Base-by-base conservation (phyloP, 2,888 invertebrate species). In the Pachydiplax longipennis region DNA sequence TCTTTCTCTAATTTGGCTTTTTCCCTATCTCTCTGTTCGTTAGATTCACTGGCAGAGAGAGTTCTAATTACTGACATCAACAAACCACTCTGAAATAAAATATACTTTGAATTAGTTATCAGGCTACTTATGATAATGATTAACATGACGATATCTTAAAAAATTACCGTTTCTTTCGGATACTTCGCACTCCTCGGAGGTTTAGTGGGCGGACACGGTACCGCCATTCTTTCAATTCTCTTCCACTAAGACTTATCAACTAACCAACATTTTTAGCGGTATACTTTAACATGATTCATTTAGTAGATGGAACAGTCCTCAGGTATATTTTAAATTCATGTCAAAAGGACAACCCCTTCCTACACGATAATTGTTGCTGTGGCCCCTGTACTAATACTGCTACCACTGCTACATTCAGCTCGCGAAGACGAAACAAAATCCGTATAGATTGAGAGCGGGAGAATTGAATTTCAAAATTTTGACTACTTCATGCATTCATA, bases 41-140 rank as follows among this genome's bases (percentile, higher is more conserved):
- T 98, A 6, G 98, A 98, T 94, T 98, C 98, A 94, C 98, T 98
- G 13, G 98, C 97, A 44, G 99, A 99, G 91, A 99, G 94, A 0
- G 99, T 98, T 92, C 99, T 96, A 92, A 99, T 99, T 83, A 99
- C 99, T 91, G 98, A 98, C 96, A 99, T 99, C 92, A 99, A 95
- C 91, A 98, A 95, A 91, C 98, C 97, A 93, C 97, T 97, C 97
- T 97, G 94, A 37, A 92, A 92, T 92, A 92, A 91, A 91, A 90
- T 0, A 44, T 90, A 40, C 31, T 31, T 53, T 53, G n/a, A 1
- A 10, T 8, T 10, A 5, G 10, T 81, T 22, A 65, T 2, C 40
- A 35, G 13, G 3, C 10, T 58, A 35, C 25, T 35, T 61, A 10
- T 80, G 10, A 25, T 65, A 35, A 2, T 13, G 35, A 61, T 12